Evolutionary conservation across 2,888 invertebrate genomes (phyloP).

Genomic region (Heterodera filipjevi): DNA sequence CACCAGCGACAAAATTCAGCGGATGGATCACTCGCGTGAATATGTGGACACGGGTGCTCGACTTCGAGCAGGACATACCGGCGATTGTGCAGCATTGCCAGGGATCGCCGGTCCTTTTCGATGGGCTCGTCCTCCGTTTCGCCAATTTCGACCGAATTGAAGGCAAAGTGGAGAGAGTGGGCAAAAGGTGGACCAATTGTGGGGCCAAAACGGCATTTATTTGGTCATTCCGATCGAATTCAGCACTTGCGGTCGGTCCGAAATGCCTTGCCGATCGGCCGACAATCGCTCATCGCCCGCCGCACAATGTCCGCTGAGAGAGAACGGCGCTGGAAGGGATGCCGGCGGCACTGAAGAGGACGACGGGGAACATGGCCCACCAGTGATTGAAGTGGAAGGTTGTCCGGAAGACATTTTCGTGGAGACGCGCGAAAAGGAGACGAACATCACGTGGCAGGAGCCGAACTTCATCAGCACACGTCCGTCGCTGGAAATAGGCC

Average conservation of each 20-base stretch:
- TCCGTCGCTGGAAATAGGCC: slow-evolving; percentile 36
- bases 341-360: not conserved
- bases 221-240: not conserved
- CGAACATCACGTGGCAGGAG: slow-evolving; percentile 61
- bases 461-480: slow-evolving; percentile 53
- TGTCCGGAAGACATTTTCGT: slow-evolving; percentile 83
- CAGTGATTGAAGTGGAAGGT: slow-evolving; percentile 29
- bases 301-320: slow-evolving; percentile 15
- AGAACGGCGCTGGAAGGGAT: not conserved
- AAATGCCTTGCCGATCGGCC: not conserved
- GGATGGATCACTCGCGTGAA: slow-evolving; percentile 91
- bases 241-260: slow-evolving; percentile 15
- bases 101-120: slow-evolving; percentile 72
- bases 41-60: slow-evolving; percentile 87
- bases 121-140: slow-evolving; percentile 85
- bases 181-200: slow-evolving; percentile 73
- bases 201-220: not conserved
- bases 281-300: not conserved
- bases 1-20: slow-evolving; percentile 52
- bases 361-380: slow-evolving; percentile 26
- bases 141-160: slow-evolving; percentile 81
- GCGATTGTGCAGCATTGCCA: slow-evolving; percentile 59
- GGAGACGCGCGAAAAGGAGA: slow-evolving; percentile 74
- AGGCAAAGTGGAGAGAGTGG: slow-evolving; percentile 63
- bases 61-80: slow-evolving; percentile 73